Conservation (phyloP, 2,113 vertebrate species). For the Choloepus hoffmanni region DNA sequence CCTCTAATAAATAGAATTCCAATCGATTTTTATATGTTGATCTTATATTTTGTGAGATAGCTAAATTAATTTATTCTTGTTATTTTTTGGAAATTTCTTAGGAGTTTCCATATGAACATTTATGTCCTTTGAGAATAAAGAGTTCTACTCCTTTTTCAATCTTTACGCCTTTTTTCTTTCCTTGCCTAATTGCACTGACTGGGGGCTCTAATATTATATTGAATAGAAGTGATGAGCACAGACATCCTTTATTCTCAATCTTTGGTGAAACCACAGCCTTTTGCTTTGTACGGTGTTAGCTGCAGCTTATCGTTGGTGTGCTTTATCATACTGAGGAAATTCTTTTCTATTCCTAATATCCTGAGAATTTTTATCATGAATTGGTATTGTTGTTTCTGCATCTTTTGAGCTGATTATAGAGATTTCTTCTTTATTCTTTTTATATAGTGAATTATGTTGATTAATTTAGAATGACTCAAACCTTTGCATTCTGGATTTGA, state of each 20-base stretch:
- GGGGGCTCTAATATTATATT: neutral
- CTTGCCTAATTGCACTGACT: neutral
- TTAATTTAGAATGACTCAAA: constrained; percentile 24
- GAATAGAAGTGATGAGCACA: neutral
- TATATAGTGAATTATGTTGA: neutral
- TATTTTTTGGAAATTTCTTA: neutral
- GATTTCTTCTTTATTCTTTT: neutral
- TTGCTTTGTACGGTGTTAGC: neutral
- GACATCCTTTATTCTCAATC: neutral
- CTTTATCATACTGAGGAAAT: neutral
- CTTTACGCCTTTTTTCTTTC: neutral
- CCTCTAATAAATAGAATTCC: neutral
- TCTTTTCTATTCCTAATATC: neutral
- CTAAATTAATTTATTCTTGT: neutral
- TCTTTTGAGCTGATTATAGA: neutral
- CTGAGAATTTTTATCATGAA: neutral
- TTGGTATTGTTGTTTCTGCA: neutral
- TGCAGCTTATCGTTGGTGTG: neutral
- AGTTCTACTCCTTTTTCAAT: neutral
- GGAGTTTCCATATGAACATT: neutral
- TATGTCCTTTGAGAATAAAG: constrained; percentile 19
- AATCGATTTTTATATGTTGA: constrained; percentile 37
- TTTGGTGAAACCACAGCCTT: neutral
- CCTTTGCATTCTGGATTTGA: constrained; percentile 6
- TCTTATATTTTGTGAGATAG: neutral